Evolutionary conservation across 2,113 vertebrate genomes (phyloP), one percentile per base, ranked within the genome.

Genomic region (Chascanopsetta lugubris): DNA sequence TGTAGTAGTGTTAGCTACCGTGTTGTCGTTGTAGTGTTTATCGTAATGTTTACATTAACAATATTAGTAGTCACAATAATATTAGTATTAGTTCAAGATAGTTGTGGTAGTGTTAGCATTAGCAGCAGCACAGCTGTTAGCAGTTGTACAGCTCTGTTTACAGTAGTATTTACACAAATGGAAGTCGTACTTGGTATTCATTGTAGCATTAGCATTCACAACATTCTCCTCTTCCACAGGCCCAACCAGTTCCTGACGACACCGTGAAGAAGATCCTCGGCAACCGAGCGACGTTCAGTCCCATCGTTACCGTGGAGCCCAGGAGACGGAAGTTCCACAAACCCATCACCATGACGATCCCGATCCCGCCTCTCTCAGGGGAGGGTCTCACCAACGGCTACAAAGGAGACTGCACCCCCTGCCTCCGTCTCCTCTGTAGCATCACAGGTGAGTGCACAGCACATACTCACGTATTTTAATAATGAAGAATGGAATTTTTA

Each of bases 261-360:
- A 92, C 91, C 10, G 95, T 98, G 50, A 98, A 97, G 92, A 99
- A 96, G 75, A 92, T 96, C 73, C 91, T 99, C 51, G 97, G 97
- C 59, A 97, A 97, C 85, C 94, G 95, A 89, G 97, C 97, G 43
- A 97, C 96, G 0, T 99, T 99, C 83, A 99, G 97, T 78, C 97
- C 97, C 36, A 98, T 99, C 48, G 97, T 99, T 70, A 99, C 97
- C 1, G 97, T 99, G 90, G 97, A 99, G 85, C 97, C 97, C 24
- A 93, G 97, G 36, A 94, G 97, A 60, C 94, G 97, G 77, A 99
- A 99, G 90, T 99, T 99, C 83, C 97, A 99, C 89, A 99, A 98
- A 60, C 97, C 97, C 2, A 99, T 99, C 90, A 99, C 97, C 15
- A 99, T 99, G 97, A 99, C 95, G 21, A 98, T 99, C 83, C 97